Evolutionary conservation across 2,888 invertebrate genomes (phyloP).

Genomic region (Drosophila formosana): DNA sequence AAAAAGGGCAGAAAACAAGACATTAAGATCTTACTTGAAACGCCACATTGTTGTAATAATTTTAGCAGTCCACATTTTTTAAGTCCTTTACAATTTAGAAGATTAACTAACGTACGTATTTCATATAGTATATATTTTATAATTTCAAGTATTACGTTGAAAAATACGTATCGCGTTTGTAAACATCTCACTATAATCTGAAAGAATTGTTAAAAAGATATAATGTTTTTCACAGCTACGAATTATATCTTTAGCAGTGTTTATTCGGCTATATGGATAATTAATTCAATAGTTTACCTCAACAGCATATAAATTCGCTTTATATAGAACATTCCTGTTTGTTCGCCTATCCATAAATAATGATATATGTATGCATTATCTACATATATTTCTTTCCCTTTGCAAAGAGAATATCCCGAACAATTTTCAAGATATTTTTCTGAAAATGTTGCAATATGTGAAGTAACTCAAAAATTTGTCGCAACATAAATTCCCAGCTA

Average conservation of each 20-base stretch:
- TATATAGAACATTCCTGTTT: neutral
- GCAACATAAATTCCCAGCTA: slow-evolving; percentile 57
- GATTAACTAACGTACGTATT: too few relatives aligned
- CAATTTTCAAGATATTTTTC: neutral
- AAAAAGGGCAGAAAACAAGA: neutral
- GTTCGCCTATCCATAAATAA: neutral
- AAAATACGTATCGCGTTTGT: neutral
- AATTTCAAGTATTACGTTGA: neutral
- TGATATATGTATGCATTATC: neutral
- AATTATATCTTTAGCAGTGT: neutral
- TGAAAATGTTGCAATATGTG: slow-evolving; percentile 8
- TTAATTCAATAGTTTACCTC: neutral
- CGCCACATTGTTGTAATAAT: neutral
- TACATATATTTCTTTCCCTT: neutral
- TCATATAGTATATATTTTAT: too few relatives aligned
- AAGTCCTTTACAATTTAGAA: too few relatives aligned
- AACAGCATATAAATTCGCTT: neutral
- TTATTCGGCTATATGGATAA: neutral
- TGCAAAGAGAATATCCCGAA: neutral
- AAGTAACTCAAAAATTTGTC: slow-evolving; percentile 34
- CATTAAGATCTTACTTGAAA: neutral
- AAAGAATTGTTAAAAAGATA: neutral
- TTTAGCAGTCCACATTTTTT: neutral
- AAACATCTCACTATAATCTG: neutral
- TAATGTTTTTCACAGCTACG: neutral